These are phyloP conservation scores for Plebejus argus DNA, from an alignment of 2,888 invertebrate genomes.

Conservation along the genomic window DNA sequence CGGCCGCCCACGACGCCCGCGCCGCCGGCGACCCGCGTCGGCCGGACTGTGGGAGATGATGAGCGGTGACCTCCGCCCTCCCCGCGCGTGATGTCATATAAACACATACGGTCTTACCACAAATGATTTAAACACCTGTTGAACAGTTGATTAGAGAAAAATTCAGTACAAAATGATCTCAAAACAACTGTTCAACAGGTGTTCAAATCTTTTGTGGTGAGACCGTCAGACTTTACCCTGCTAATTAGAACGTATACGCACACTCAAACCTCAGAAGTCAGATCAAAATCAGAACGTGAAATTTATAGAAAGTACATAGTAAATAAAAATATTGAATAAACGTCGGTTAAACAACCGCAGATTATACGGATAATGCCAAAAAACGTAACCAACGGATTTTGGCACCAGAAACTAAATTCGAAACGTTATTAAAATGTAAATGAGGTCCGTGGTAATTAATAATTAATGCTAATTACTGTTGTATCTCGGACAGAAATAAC, in stretches of 20 bases:
- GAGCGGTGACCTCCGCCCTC: neutral
- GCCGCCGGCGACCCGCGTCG: neutral
- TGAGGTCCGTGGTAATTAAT: neutral
- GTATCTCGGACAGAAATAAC: neutral
- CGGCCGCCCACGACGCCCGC: neutral
- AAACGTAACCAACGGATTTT: neutral
- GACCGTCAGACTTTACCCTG: neutral
- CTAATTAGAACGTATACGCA: neutral
- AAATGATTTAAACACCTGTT: too few species aligned
- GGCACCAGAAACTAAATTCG: neutral
- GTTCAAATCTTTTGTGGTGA: too few species aligned
- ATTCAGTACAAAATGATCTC: too few species aligned
- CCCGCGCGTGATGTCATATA: neutral
- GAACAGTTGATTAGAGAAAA: too few species aligned
- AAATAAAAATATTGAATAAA: neutral
- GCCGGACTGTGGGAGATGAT: neutral
- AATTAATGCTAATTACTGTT: constrained; percentile 2
- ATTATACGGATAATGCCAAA: neutral
- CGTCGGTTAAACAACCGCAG: neutral
- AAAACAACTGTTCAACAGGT: too few species aligned
- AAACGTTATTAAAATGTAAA: constrained; percentile 7
- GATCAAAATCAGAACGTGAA: too few species aligned
- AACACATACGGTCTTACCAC: too few species aligned
- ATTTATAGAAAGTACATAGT: neutral
- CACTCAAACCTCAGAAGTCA: neutral